A percentile compares a stretch with the other conserved stretches of the same genome.
Evolutionary conservation across 1,140 invertebrate genomes (phyloP).

Genomic region (Paracyclopina nana): DNA sequence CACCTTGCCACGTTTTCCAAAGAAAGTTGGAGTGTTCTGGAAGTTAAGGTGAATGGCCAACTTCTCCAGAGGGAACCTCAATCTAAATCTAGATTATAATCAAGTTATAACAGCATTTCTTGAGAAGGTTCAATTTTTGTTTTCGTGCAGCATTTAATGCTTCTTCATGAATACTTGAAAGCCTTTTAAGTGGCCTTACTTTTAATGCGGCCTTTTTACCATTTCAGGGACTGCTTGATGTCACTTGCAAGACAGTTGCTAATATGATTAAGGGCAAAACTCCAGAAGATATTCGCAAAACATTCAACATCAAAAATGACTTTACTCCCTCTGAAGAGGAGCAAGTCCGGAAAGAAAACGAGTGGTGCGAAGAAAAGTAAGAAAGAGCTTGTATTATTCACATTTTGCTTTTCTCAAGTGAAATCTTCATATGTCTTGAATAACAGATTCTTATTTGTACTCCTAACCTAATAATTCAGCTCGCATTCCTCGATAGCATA

Average conservation of each 20-base stretch:
- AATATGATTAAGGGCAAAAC: conserved; percentile 98
- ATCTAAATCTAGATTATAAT: neutral
- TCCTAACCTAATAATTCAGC: neutral
- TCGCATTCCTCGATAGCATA: neutral
- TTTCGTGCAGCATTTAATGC: too few species aligned
- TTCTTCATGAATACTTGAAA: too few species aligned
- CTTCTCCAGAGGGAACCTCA: too few species aligned
- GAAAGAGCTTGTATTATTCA: conserved; percentile 8
- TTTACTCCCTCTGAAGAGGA: conserved; percentile 88
- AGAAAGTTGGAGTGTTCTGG: too few species aligned
- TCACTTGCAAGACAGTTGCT: conserved; percentile 96
- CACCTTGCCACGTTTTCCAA: too few species aligned
- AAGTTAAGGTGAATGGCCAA: too few species aligned
- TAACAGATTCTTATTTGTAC: neutral
- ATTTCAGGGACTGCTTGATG: conserved; percentile 81
- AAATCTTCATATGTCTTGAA: neutral
- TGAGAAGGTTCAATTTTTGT: too few species aligned
- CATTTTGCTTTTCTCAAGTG: neutral
- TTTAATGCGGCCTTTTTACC: too few species aligned
- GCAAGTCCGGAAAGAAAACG: conserved; percentile 90
- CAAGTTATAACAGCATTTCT: too few species aligned
- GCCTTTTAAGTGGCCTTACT: too few species aligned
- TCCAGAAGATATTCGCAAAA: conserved; percentile 95
- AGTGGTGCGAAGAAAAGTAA: conserved; percentile 93
- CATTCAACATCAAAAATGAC: conserved; percentile 98